Base-by-base conservation (phyloP, 2,113 vertebrate species). In the Halcyon malimbica region DNA sequence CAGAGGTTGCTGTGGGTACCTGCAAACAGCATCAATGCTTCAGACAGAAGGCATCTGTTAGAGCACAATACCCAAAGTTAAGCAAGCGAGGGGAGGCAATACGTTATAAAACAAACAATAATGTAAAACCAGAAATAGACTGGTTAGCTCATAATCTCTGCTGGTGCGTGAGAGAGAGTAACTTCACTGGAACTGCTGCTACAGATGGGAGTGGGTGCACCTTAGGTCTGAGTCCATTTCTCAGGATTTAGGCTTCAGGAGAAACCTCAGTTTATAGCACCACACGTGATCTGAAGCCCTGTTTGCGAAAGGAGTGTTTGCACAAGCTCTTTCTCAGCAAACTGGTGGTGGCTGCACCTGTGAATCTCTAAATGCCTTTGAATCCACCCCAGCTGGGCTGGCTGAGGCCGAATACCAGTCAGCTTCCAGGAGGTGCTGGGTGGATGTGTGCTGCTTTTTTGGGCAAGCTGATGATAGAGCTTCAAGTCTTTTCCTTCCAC, bases 241-340 rank as follows among this genome's bases (percentile, higher is more conserved):
- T 83, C 35, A 46, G 17, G 6, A 11, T 19, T 92, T 2, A 57
- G 15, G 33, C 20, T 94, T 82, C 64, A 75, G 33, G 16, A 60
- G 12, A 71, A 75, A 20, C 60, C 44, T 64, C 9, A 2, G 9
- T 41, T 90, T 41, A 70, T 24, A 63, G 24, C 35, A 26, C 1
- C 0, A 0, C 0, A 0, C 16, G 77, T 18, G 3, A 24, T 37
- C 31, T 82, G 17, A 83, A 76, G 41, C 41, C 17, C 44, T 63
- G 56, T 41, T 82, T 82, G 31, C 6, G 5, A 16, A 81, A 48
- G 15, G 15, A 51, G 2, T 76, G 4, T 83, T 95, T 94, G 29
- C 84, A 77, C 50, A 73, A 86, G 53, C 50, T 62, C 35, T 75
- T 65, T 54, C 35, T 74, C 80, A 89, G 56, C 80, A 50, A 64